Conservation (phyloP, 1,140 invertebrate genomes). For the Zaprionus vittiger region DNA sequence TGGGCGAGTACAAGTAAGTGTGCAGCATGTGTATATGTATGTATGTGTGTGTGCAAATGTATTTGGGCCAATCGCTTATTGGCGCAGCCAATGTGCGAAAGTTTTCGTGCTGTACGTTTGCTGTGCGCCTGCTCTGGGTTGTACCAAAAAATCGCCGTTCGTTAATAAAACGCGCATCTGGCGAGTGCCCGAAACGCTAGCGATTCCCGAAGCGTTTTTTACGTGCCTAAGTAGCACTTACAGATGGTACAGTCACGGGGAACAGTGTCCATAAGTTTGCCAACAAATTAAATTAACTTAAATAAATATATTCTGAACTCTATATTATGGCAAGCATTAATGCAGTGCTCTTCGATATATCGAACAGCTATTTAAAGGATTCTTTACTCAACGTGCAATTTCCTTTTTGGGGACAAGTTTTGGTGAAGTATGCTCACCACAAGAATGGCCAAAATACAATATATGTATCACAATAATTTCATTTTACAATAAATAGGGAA, state of each 20-base stretch:
- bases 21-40: constrained; percentile 1
- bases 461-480: no score
- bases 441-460: no score
- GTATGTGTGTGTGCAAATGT: not conserved
- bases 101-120: not conserved
- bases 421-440: no score
- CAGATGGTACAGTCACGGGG: not conserved
- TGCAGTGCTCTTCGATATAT: not conserved
- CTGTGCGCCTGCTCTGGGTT: constrained; percentile 62
- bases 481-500: no score
- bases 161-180: constrained; percentile 52
- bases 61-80: constrained; percentile 16
- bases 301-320: not conserved
- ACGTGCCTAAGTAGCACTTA: not conserved
- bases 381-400: no score
- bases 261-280: no score
- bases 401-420: no score
- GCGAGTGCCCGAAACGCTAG: constrained; percentile 46
- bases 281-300: no score
- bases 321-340: no score
- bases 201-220: constrained; percentile 21
- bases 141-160: constrained; percentile 73
- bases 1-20: not conserved
- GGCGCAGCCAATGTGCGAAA: not conserved
- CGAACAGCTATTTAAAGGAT: no score